Base-by-base conservation (phyloP, 2,888 invertebrate genomes). In the Erynnis tages region DNA sequence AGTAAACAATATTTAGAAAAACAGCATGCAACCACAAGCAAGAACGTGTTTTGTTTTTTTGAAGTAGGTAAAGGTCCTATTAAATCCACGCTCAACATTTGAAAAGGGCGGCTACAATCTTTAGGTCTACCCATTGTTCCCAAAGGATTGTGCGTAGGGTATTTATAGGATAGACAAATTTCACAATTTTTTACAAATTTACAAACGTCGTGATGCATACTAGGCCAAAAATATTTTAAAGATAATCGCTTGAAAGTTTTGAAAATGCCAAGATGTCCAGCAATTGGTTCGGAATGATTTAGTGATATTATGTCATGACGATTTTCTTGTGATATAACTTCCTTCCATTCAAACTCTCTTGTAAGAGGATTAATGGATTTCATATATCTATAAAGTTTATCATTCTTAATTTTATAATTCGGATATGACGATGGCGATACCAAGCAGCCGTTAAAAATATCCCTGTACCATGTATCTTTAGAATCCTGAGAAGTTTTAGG, bases 81-180 rank as follows among this genome's bases (percentile, higher is more conserved):
- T 2, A 56, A 25, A 17, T 53, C 54, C 1, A 53, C 37, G n/a
- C 27, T 25, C 0, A 19, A n/a, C 17, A 46, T 43, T 32, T 56
- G 56, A 13, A 30, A 30, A 1, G 60, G 60, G 6, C 61, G 38
- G 5, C n/a, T 19, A 10, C 60, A 58, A 4, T 53, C 35, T 38
- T 62, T 63, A 11, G 61, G 62, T 1, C 55, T 38, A 6, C 63
- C 62, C 62, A 65, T 62, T 16, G 6, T 19, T 1, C 61, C 61
- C 14, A 58, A 17, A 1, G 55, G 55, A n/a, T 38, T 13, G 5
- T 60, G 57, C 11, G 47, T 57, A 11, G 44, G 53, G 7, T 19
- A 29, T 30, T 63, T 61, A 45, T 63, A 52, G 4, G 16, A 40
- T n/a, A 6, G 10, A 53, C 48, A 25, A 37, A 34, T 10, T 30